phyloP scores from a whole-genome alignment of 2,113 vertebrate species.

The Elaphurus davidianus region DNA sequence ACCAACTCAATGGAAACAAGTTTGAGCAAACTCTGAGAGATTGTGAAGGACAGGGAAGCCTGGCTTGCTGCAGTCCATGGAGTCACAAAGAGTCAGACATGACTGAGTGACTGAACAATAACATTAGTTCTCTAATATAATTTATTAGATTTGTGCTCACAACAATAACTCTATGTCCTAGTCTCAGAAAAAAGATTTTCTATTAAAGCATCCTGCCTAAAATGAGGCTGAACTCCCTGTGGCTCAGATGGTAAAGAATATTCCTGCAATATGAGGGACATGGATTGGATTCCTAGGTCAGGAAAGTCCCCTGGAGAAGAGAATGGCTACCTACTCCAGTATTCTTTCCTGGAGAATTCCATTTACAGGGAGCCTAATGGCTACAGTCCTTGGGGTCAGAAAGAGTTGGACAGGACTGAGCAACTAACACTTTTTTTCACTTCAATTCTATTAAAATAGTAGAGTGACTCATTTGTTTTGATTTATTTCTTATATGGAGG shows the following conservation, averaged over 20 bases:
- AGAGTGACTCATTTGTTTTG: neutral
- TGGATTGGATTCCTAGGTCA: neutral
- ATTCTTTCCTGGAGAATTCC: neutral
- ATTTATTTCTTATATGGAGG: slow-evolving; percentile 1
- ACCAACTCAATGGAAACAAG: neutral
- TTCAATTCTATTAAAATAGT: neutral
- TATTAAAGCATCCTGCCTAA: neutral
- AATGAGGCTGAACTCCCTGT: neutral
- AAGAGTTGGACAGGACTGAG: neutral
- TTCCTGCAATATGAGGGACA: neutral
- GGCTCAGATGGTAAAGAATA: neutral
- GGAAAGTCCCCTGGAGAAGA: neutral
- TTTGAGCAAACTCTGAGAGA: neutral
- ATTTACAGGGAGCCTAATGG: neutral
- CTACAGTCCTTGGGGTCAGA: neutral
- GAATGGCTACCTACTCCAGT: neutral
- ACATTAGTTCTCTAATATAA: neutral
- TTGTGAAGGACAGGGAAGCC: neutral
- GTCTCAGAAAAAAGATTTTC: neutral
- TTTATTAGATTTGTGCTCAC: neutral
- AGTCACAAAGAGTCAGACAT: neutral
- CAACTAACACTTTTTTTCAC: neutral
- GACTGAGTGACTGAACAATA: neutral
- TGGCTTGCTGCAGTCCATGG: neutral
- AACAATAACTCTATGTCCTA: neutral